Base-by-base conservation (phyloP, 2,113 vertebrate genomes). In the Erinaceus europaeus region DNA sequence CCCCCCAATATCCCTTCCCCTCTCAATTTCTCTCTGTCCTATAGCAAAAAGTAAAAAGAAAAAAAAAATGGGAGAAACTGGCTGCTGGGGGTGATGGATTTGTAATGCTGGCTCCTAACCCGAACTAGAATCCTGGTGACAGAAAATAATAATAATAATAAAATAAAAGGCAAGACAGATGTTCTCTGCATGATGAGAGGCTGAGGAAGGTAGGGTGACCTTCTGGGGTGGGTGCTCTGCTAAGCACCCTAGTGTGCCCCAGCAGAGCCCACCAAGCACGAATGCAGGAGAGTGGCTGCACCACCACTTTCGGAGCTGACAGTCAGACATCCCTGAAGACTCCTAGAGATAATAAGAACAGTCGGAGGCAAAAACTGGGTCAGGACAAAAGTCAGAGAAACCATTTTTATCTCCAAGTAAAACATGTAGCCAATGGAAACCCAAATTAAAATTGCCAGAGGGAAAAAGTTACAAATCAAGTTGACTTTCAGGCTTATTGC, bases 221-320 rank as follows among this genome's bases (percentile, higher is more conserved):
- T 52, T 52, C 50, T 3, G 42, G 4, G 44, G 44, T 0, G 2
- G 13, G 42, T 15, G 14, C 71, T 25, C 14, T 27, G 17, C 9
- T 5, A 25, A 50, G 27, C 27, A 20, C 0, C 0, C 48, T 14
- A 23, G 29, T 38, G 13, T 21, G 25, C 79, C 53, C 36, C 50
- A 42, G 57, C 50, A 3, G 13, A 12, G 69, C 20, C 40, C 32
- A 23, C 57, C 69, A 32, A 53, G 42, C 2, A 1, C n/a, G 57
- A 0, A 0, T 5, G 0, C 11, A 14, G 42, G 9, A 14, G 34
- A 29, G 18, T 36, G 59, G 17, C 29, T 1, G 20, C 3, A 23
- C 5, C 5, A 40, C 18, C 4, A 3, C 11, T 32, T 21, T 17
- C 72, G 69, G 6, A 29, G 36, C 68, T 50, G 20, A 0, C 6